Conservation (phyloP, 2,888 invertebrate species). For the Troides helena region DNA sequence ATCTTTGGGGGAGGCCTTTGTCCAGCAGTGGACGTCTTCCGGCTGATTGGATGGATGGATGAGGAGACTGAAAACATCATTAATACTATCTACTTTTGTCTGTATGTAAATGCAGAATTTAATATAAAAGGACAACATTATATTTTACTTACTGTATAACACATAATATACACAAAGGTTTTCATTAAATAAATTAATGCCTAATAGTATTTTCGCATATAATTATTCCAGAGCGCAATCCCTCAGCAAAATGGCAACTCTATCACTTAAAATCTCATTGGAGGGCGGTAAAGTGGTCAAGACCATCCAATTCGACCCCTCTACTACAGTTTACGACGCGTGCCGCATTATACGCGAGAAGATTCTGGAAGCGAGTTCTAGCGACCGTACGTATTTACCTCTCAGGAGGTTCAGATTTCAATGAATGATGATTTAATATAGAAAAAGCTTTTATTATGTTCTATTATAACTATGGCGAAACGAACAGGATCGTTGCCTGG, state of each 20-base stretch:
- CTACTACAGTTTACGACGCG: constrained; percentile 96
- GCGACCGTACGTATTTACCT: constrained; percentile 90
- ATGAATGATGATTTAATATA: background rate
- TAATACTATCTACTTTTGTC: too few species aligned
- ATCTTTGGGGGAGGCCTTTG: too few species aligned
- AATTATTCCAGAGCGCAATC: constrained; percentile 56
- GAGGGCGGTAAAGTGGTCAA: constrained; percentile 95
- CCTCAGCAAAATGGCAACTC: constrained; percentile 81
- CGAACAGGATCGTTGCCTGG: too few species aligned
- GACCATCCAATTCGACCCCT: constrained; percentile 98
- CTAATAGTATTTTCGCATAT: background rate
- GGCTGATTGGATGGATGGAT: too few species aligned
- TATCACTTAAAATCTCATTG: constrained; percentile 92
- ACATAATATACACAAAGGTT: background rate
- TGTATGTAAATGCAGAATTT: too few species aligned
- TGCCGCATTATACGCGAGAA: constrained; percentile 97
- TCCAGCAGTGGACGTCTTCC: too few species aligned
- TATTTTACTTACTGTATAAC: too few species aligned
- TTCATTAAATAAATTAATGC: background rate
- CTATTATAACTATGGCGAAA: background rate
- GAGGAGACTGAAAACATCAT: too few species aligned
- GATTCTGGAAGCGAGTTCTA: constrained; percentile 92
- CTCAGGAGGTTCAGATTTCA: background rate
- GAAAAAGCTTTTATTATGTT: background rate
- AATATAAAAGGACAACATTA: too few species aligned